Evolutionary conservation across 2,888 invertebrate species (phyloP).

Genomic region (Malthinus seriepunctatus): DNA sequence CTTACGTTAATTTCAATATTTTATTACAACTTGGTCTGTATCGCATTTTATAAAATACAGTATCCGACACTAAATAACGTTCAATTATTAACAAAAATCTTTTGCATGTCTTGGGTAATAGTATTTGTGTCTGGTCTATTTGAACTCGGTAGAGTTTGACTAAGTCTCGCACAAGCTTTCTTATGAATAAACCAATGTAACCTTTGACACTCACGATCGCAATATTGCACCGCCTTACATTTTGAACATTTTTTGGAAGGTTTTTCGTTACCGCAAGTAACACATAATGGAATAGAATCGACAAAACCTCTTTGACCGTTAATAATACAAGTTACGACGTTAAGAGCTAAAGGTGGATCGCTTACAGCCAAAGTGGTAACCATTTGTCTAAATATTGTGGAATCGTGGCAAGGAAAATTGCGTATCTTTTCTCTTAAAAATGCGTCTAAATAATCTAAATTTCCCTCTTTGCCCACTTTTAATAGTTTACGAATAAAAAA

Average conservation of each 20-base stretch:
- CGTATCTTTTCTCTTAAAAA: constrained; percentile 85
- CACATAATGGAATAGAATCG: constrained; percentile 70
- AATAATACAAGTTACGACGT: constrained; percentile 77
- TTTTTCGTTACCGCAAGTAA: constrained; percentile 86
- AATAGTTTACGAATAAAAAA: constrained; percentile 74
- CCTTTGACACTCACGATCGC: constrained; percentile 92
- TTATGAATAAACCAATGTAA: constrained; percentile 92
- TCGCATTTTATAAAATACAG: too few relatives aligned
- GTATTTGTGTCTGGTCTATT: constrained; percentile 40
- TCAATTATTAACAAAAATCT: constrained; percentile 14
- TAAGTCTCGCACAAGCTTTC: constrained; percentile 75
- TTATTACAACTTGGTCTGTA: not conserved
- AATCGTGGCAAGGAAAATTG: constrained; percentile 89
- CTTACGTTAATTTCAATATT: not conserved
- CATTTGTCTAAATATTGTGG: constrained; percentile 86
- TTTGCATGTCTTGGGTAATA: constrained; percentile 44
- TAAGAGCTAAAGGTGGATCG: constrained; percentile 71
- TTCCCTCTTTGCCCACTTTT: constrained; percentile 73
- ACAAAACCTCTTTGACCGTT: constrained; percentile 87
- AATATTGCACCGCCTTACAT: constrained; percentile 93
- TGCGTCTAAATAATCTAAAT: constrained; percentile 65
- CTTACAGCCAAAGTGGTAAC: constrained; percentile 75
- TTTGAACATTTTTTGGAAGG: constrained; percentile 93
- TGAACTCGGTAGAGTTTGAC: constrained; percentile 36
- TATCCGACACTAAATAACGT: not conserved